These are phyloP conservation scores for Hirundo rustica DNA, from an alignment of 2,797 vertebrate genomes.

Conservation along the genomic window DNA sequence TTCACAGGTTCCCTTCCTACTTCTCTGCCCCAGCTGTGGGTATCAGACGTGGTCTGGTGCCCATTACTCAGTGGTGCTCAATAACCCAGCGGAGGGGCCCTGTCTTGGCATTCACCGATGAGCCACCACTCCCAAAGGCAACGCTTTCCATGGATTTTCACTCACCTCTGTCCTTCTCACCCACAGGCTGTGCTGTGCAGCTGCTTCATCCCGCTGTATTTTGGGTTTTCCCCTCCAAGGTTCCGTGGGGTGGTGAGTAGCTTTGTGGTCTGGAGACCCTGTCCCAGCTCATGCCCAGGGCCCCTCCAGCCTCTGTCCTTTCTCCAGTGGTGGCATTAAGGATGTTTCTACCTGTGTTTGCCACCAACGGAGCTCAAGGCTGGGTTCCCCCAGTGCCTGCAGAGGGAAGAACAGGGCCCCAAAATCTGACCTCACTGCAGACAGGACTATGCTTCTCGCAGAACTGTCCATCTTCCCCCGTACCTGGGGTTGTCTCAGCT, in stretches of 20 bases:
- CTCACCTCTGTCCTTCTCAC: not conserved
- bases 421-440: not conserved
- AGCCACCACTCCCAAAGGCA: not conserved
- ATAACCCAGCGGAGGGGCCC: not conserved
- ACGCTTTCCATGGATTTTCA: not conserved
- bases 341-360: fast-evolving
- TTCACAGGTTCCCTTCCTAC: not conserved
- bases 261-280: not conserved
- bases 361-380: not conserved
- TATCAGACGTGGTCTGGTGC: not conserved
- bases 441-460: not conserved
- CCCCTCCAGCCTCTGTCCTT: not conserved
- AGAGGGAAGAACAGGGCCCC: not conserved
- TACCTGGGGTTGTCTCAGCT: not conserved
- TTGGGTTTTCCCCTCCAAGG: not conserved
- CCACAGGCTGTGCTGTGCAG: not conserved
- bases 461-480: not conserved
- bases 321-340: not conserved
- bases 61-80: not conserved
- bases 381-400: not conserved
- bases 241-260: constrained; percentile 50
- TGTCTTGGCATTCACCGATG: not conserved
- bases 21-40: not conserved
- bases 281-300: not conserved
- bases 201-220: not conserved